Base-by-base conservation (phyloP, 2,888 invertebrate species). In the Cosmopolites sordidus region DNA sequence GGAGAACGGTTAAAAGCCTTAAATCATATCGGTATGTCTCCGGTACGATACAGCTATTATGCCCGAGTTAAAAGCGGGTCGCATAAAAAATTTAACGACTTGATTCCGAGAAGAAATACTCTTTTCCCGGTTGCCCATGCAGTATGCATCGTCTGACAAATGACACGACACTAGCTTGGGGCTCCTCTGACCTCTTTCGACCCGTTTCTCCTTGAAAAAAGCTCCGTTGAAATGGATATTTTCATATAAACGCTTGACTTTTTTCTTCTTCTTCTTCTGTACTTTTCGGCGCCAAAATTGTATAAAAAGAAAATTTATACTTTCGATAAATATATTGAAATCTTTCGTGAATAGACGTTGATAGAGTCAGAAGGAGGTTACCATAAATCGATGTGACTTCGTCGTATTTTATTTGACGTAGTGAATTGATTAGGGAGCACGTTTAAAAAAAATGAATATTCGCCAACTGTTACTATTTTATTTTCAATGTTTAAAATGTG, bases 31-130 rank as follows among this genome's bases (percentile, higher is more conserved):
- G 33, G 33, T 33, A 12, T 33, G 33, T 38, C 37, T 51, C 16
- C 41, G 16, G 14, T 15, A 40, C 33, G 47, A 46, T 42, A 47
- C 38, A 40, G 30, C 51, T 29, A 40, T 45, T 45, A 45, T 45
- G 30, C 14, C 17, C 22, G 22, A 30, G 42, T 37, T 18, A 47
- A 47, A 51, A 51, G 12, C 51, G 33, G 51, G 51, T 41, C 42
- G 33, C 51, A 51, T 51, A 42, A 33, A 51, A 51, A 51, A 51
- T 51, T 51, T 51, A 51, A 51, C 46, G 47, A 47, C 47, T 16
- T 29, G 17, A 51, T 30, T 45, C 43, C 29, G 43, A 51, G 44
- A 51, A 48, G 45, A 54, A 48, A 44, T 48, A 45, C 45, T 40
- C 40, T 22, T 39, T 54, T 45, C 45, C 44, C 17, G 40, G 14